phyloP scores from a whole-genome alignment of 2,113 vertebrate genomes.

The Zapus hudsonius region DNA sequence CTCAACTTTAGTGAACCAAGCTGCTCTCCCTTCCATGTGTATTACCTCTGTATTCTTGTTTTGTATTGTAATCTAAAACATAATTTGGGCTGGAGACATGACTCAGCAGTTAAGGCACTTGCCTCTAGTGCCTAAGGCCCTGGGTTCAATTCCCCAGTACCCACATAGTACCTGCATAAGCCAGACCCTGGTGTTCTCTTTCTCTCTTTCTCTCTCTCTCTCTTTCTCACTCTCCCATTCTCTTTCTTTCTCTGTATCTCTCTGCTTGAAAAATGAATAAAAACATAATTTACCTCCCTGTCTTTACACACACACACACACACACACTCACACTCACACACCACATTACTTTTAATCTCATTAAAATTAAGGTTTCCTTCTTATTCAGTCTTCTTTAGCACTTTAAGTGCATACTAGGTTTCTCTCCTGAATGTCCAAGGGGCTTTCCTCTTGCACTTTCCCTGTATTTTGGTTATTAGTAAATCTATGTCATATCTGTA shows the following conservation, averaged over 20 bases:
- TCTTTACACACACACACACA: background rate
- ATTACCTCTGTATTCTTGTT: no score
- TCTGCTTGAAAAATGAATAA: no score
- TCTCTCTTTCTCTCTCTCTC: no score
- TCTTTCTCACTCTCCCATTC: background rate
- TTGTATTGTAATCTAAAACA: no score
- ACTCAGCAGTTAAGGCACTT: no score
- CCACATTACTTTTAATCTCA: background rate
- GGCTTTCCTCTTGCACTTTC: background rate
- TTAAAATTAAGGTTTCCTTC: background rate
- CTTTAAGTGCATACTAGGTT: background rate
- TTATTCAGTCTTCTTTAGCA: slow-evolving; percentile 3
- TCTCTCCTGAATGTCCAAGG: background rate
- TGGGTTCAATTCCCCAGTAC: no score
- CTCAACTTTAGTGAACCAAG: background rate
- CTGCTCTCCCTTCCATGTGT: no score
- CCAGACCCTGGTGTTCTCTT: no score
- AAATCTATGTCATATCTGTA: background rate
- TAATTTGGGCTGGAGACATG: no score
- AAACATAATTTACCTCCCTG: background rate
- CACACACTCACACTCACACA: background rate
- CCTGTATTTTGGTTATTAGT: background rate
- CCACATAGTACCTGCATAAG: no score
- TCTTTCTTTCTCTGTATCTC: background rate
- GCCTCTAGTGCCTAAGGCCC: no score